These are phyloP conservation scores for Reticulitermes lucifugus DNA, from an alignment of 2,888 invertebrate species.

Conservation along the genomic window DNA sequence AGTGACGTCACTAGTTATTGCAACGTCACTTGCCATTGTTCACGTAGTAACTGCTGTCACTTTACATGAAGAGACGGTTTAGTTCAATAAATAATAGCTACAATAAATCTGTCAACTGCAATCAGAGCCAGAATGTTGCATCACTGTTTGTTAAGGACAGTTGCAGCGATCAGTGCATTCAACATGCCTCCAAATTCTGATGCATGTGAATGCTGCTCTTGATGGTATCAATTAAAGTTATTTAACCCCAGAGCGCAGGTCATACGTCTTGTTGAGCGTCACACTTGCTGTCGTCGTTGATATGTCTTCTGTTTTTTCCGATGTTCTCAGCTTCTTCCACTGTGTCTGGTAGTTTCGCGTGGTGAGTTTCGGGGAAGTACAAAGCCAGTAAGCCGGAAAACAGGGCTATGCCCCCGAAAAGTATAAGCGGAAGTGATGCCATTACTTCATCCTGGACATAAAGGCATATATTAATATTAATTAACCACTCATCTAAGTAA, in stretches of 20 bases:
- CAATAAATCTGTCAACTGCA: too few species aligned
- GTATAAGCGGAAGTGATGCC: constrained; percentile 70
- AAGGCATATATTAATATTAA: too few species aligned
- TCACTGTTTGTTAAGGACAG: too few species aligned
- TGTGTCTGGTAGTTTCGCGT: constrained; percentile 74
- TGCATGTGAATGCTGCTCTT: neutral
- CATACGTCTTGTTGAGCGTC: neutral
- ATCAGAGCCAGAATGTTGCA: too few species aligned
- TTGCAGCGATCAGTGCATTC: neutral
- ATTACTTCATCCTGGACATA: constrained; percentile 49
- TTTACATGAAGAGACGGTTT: too few species aligned
- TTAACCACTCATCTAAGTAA: too few species aligned
- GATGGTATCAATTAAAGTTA: neutral
- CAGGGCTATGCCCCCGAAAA: constrained; percentile 73
- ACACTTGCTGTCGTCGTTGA: neutral
- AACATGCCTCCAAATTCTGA: neutral
- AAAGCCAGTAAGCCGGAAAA: constrained; percentile 72
- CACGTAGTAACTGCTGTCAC: too few species aligned
- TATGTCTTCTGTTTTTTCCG: neutral
- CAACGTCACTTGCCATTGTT: too few species aligned
- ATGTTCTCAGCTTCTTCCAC: constrained; percentile 72
- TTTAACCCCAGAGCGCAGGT: neutral
- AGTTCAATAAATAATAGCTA: too few species aligned
- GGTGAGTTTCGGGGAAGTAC: constrained; percentile 77
- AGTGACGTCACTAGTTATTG: too few species aligned